Percentiles rank a stretch among this genome's conserved stretches.
Conservation (phyloP, 2,113 vertebrate genomes). For the Oncorhynchus mykiss region DNA sequence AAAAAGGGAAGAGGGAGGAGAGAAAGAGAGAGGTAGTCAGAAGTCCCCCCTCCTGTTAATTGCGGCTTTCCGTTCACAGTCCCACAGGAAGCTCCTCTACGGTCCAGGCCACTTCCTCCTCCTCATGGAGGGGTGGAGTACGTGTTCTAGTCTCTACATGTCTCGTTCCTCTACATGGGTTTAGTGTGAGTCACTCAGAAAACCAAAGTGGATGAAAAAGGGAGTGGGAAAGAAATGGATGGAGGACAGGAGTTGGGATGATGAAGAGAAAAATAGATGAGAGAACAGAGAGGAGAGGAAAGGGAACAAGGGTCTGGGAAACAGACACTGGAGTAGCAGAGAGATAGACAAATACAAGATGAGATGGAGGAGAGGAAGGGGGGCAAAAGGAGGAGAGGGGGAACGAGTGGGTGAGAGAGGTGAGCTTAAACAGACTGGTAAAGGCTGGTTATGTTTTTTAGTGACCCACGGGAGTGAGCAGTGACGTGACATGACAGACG, state of each 20-base stretch:
- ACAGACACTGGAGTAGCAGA: slow-evolving; percentile 3
- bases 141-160: background rate
- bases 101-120: slow-evolving; percentile 71
- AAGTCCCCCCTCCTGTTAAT: slow-evolving; percentile 26
- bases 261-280: background rate
- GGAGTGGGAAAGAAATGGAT: background rate
- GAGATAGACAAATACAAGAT: background rate
- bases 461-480: too few species aligned
- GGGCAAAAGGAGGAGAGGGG: too few species aligned
- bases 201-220: background rate
- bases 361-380: background rate
- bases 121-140: slow-evolving; percentile 32
- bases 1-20: background rate
- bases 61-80: slow-evolving; percentile 71
- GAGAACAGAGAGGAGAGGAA: background rate
- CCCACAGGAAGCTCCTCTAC: slow-evolving; percentile 77
- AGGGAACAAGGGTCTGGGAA: slow-evolving; percentile 29
- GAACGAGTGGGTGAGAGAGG: slow-evolving; percentile 11
- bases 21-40: slow-evolving; percentile 1
- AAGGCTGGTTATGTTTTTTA: background rate
- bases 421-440: background rate
- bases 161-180: background rate
- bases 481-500: too few species aligned
- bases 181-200: background rate
- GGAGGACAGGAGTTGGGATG: too few species aligned